Base-by-base conservation (phyloP, 2,113 vertebrate species). In the Prochilodus magdalenae region DNA sequence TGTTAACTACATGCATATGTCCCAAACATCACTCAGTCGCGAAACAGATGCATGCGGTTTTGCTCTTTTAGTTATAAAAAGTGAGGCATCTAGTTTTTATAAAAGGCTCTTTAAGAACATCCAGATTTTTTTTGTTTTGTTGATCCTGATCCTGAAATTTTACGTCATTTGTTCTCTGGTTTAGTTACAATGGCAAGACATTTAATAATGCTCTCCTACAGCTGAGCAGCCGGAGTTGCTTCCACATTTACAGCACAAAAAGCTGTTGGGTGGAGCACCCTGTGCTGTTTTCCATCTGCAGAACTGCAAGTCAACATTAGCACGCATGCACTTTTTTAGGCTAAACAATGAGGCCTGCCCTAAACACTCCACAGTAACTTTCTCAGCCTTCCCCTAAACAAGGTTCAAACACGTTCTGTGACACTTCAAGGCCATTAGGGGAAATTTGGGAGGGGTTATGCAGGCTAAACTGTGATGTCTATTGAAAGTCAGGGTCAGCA, bases 261-360 rank as follows among this genome's bases (percentile, higher is more conserved):
- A 71, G 3, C 22, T 49, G 11, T 40, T 47, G 18, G 40, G n/a
- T n/a, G n/a, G n/a, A 11, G 29, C 66, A 75, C 22, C 16, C 40
- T 69, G 73, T 62, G 10, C 27, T 26, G 27, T 80, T 80, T 53
- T 70, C 27, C 71, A 70, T 75, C 77, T 40, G 59, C 55, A 65
- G 77, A 51, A 67, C 27, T 24, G 36, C 22, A 30, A 49, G 69
- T 79, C 33, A 77, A 77, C 60, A 75, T 80, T 70, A 80, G 72
- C 36, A 53, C 22, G 55, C 6, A 2, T n/a, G 59, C 66, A 62
- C n/a, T 51, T 60, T 79, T 75, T 75, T 67, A 30, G 67, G 11
- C 63, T 65, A 53, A 72, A 72, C 29, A 77, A 60, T 15, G 5
- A 3, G 30, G 13, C 73, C 57, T 75, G 60, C 72, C 16, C 33